Conservation (phyloP, 2,797 vertebrate species). For the Manis javanica region DNA sequence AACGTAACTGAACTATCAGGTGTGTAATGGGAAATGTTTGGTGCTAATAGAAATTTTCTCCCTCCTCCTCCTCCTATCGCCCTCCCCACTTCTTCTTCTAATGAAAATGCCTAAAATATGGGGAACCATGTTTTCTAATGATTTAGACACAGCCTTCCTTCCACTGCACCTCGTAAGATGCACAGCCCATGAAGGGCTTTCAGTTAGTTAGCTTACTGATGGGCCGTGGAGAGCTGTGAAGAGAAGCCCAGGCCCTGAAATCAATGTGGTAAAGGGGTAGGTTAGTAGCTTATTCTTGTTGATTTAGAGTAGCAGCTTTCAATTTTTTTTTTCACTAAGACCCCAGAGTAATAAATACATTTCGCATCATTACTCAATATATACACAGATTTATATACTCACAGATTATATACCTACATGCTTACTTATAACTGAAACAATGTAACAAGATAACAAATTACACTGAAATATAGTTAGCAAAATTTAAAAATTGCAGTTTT, state of each 20-base stretch:
- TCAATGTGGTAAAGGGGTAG: neutral
- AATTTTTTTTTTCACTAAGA: neutral
- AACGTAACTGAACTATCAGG: neutral
- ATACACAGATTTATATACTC: neutral
- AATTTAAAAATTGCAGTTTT: slow-evolving; percentile 9
- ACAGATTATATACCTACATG: neutral
- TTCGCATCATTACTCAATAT: neutral
- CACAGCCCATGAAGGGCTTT: neutral
- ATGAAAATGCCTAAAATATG: neutral
- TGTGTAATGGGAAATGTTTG: neutral
- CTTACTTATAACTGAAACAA: neutral
- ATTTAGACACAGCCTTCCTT: neutral
- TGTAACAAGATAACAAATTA: neutral
- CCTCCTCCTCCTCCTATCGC: rapidly evolving
- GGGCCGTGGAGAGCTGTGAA: neutral
- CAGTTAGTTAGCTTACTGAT: neutral
- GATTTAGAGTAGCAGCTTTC: neutral
- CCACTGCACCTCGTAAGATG: neutral
- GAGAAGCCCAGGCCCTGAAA: neutral
- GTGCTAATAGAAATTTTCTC: neutral
- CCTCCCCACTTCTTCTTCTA: neutral
- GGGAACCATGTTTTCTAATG: neutral
- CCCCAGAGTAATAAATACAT: neutral
- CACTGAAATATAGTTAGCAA: neutral
- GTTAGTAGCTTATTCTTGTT: neutral